phyloP scores from a whole-genome alignment of 2,113 vertebrate genomes.

The Cavia aperea region DNA sequence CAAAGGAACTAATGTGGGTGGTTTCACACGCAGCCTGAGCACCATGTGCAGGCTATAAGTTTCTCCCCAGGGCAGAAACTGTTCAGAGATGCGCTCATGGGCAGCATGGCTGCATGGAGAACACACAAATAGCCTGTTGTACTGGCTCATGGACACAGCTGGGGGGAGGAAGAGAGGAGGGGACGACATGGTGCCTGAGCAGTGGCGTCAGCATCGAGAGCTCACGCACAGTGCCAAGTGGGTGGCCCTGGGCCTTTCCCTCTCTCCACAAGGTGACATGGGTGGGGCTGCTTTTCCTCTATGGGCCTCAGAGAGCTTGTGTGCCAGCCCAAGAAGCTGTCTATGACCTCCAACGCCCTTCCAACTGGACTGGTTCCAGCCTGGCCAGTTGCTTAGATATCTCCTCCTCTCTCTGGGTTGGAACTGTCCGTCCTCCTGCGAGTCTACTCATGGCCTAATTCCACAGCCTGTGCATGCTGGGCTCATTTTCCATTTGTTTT shows the following conservation, averaged over 20 bases:
- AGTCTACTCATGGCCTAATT: accelerated
- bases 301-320: background rate
- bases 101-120: accelerated
- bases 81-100: accelerated
- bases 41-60: accelerated
- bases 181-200: accelerated
- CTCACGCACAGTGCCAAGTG: accelerated
- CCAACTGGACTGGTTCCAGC: background rate
- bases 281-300: background rate
- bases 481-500: background rate
- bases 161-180: background rate
- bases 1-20: background rate
- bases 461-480: accelerated
- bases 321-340: background rate
- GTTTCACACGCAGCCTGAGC: background rate
- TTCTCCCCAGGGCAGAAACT: accelerated
- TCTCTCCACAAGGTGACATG: background rate
- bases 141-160: no score
- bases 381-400: background rate
- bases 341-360: background rate
- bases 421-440: background rate
- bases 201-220: background rate
- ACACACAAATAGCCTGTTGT: accelerated
- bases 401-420: background rate
- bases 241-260: no score